A percentile compares a stretch with the other conserved stretches of the same genome.
phyloP scores from a whole-genome alignment of 2,113 vertebrate species.

The Ailurus styani region DNA sequence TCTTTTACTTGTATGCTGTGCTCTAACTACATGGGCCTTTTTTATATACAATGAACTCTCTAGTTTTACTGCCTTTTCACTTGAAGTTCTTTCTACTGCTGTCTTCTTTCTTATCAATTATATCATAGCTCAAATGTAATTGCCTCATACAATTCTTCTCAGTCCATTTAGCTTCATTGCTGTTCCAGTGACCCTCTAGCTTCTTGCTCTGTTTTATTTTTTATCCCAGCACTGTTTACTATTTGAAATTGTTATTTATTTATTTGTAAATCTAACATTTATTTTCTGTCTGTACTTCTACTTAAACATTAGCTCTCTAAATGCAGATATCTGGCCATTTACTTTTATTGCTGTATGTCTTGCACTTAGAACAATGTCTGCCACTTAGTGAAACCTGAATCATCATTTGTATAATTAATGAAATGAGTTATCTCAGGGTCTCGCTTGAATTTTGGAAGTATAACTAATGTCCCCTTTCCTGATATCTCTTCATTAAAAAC shows the following conservation, averaged over 20 bases:
- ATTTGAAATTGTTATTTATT: constrained; percentile 5
- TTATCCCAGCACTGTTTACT: background rate
- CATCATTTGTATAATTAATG: background rate
- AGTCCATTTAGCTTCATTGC: background rate
- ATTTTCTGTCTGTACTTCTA: background rate
- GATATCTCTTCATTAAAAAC: background rate
- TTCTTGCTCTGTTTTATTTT: background rate
- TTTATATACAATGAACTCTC: background rate
- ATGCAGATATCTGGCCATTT: background rate
- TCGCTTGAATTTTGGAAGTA: background rate
- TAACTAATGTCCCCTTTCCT: background rate
- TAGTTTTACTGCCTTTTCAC: background rate
- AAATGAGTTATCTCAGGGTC: background rate
- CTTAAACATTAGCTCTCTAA: background rate
- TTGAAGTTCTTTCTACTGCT: background rate
- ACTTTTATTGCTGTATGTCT: background rate
- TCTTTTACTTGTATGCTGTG: background rate
- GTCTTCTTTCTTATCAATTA: background rate
- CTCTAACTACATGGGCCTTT: background rate
- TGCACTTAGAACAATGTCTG: background rate
- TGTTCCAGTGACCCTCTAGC: background rate
- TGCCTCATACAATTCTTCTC: background rate
- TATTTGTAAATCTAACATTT: background rate
- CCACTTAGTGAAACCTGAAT: background rate
- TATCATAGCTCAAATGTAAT: background rate